Evolutionary conservation across 2,113 vertebrate genomes (phyloP), one percentile per base, ranked within the genome.

Genomic region (Fregetta grallaria): DNA sequence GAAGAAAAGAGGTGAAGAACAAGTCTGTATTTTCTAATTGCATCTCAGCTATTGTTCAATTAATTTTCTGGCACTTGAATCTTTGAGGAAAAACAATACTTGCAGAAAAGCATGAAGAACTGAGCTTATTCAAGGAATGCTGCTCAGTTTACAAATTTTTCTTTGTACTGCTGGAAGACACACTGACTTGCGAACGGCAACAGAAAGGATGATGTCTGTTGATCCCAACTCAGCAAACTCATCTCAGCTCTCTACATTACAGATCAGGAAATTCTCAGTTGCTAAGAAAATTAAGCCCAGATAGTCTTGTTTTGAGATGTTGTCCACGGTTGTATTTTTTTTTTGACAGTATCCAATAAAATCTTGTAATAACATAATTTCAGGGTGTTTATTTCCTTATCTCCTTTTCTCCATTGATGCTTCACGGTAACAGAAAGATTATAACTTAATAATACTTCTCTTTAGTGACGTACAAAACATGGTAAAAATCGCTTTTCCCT

Each of bases 31-130:
- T 95, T 94, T 92, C 56, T 90, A 95, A 90, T 70, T 88, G 38
- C 18, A 45, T 88, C 89, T 95, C 56, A 81, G 34, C 76, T 95
- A 91, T 92, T 94, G 76, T 92, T 92, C 63, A 86, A 88, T 36
- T 86, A 68, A 89, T 89, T 86, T 94, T 65, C 44, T 92, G 76
- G 68, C 55, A 75, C 34, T 84, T 45, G 25, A 78, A 67, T 83
- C 34, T 80, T 62, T 10, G 15, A 84, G 78, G 23, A 53, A 93
- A 93, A 95, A 78, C 72, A 92, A 77, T 66, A 32, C 47, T 90
- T 76, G 63, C 7, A 86, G 72, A 92, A 91, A 92, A 83, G 67
- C 22, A 14, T 45, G 19, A 85, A 93, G 25, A 93, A 80, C 32
- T 34, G 50, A 94, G 44, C 9, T 92, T 59, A 74, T 59, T 81